Evolutionary conservation across 2,888 invertebrate genomes (phyloP).

Genomic region (Agriopis aurantiaria): DNA sequence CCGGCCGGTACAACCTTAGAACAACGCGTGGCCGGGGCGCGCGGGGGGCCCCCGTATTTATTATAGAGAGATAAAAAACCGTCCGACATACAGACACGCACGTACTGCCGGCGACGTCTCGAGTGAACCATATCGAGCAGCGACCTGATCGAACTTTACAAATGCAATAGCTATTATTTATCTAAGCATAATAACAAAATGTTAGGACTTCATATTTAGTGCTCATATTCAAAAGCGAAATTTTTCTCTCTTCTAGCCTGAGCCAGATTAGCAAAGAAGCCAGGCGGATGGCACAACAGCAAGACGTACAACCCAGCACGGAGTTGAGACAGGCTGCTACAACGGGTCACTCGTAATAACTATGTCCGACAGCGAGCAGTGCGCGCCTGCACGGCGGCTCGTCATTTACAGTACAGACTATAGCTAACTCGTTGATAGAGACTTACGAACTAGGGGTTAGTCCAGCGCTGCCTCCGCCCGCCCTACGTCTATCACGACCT

Average conservation of each 20-base stretch:
- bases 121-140: not conserved
- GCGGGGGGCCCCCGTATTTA: not conserved
- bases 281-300: no score
- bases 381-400: conserved; percentile 40
- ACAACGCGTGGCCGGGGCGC: not conserved
- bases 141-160: not conserved
- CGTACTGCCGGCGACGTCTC: not conserved
- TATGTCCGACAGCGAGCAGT: conserved; percentile 6
- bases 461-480: conserved; percentile 52
- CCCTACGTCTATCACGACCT: conserved; percentile 17
- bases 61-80: conserved; percentile 38
- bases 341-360: no score
- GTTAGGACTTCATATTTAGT: no score
- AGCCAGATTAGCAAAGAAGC: no score
- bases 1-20: conserved; percentile 3
- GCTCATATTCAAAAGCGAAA: no score
- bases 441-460: conserved; percentile 67
- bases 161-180: not conserved
- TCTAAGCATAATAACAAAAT: no score
- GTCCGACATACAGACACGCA: conserved; percentile 32
- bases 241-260: no score
- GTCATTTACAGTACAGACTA: conserved; percentile 55
- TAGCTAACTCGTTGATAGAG: conserved; percentile 84
- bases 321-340: no score
- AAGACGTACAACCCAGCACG: no score